Evolutionary conservation across 1,140 invertebrate species (phyloP).

Genomic region (Pogonomyrmex californicus): DNA sequence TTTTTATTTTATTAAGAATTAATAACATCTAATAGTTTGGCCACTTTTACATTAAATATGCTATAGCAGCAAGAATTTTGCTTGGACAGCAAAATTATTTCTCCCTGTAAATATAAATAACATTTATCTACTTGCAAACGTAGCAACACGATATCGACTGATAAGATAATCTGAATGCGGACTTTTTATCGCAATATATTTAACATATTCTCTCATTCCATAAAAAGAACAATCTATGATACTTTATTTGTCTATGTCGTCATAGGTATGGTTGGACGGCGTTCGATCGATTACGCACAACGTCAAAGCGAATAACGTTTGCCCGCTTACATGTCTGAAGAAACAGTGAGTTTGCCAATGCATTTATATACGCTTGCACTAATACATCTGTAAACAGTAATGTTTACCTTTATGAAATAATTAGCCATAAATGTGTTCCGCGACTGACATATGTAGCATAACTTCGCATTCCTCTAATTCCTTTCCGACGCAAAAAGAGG

Average conservation of each 20-base stretch:
- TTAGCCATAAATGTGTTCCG: conserved; percentile 45
- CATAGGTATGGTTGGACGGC: conserved; percentile 96
- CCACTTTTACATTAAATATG: background rate
- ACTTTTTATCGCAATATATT: background rate
- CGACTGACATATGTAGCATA: background rate
- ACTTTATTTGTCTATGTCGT: conserved; percentile 62
- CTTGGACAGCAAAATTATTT: background rate
- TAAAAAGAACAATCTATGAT: conserved; percentile 49
- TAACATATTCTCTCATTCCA: background rate
- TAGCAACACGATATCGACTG: background rate
- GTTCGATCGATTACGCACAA: conserved; percentile 98
- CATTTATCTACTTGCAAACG: background rate
- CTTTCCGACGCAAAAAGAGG: background rate
- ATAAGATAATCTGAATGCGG: background rate
- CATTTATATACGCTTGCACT: conserved; percentile 61
- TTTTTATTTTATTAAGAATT: background rate
- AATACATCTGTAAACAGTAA: conserved; percentile 35
- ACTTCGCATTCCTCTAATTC: conserved; percentile 21
- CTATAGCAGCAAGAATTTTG: background rate
- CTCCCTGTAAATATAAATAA: background rate
- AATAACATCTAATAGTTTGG: background rate
- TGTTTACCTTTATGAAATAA: conserved; percentile 52
- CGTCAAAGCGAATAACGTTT: conserved; percentile 99
- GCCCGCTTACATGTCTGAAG: conserved; percentile 99
- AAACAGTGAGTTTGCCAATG: conserved; percentile 96